These are phyloP conservation scores for Knipowitschia caucasica DNA, from an alignment of 2,797 vertebrate species.

Conservation along the genomic window DNA sequence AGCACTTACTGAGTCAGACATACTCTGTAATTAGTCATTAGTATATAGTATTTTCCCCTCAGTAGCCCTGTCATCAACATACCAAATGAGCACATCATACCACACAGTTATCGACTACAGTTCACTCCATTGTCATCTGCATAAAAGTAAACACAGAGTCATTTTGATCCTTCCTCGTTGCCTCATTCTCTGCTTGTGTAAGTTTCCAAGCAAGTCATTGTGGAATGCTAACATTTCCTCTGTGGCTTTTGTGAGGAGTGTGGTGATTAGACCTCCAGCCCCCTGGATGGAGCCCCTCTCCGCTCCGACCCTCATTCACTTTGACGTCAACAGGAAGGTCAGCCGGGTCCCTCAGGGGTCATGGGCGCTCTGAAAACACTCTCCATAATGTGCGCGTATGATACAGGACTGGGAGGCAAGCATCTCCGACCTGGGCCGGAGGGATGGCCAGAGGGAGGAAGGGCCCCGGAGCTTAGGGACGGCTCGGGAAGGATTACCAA, in stretches of 20 bases:
- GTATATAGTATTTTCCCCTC: neutral
- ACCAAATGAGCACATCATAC: neutral
- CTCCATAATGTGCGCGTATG: conserved; percentile 20
- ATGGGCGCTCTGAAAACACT: conserved; percentile 38
- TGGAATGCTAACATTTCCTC: conserved; percentile 80
- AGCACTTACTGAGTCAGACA: too few species aligned
- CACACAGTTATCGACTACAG: neutral
- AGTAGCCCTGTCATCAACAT: neutral
- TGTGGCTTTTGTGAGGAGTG: conserved; percentile 66
- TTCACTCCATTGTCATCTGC: neutral
- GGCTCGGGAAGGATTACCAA: conserved; percentile 73
- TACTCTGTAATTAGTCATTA: too few species aligned
- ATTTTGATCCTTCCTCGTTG: neutral
- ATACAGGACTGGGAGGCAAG: conserved; percentile 5
- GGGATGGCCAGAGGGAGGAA: conserved; percentile 45
- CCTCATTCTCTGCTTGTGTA: conserved; percentile 16
- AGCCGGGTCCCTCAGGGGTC: conserved; percentile 62
- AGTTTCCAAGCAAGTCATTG: conserved; percentile 32
- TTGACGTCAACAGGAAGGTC: conserved; percentile 81
- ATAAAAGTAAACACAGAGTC: neutral
- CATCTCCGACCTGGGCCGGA: conserved; percentile 40
- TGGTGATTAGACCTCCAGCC: conserved; percentile 77
- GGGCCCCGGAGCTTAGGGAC: conserved; percentile 63
- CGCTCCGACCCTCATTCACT: conserved; percentile 66
- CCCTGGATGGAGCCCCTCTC: conserved; percentile 72